Evolutionary conservation across 2,888 invertebrate species (phyloP).

Genomic region (Drosophila pseudotakahashii): DNA sequence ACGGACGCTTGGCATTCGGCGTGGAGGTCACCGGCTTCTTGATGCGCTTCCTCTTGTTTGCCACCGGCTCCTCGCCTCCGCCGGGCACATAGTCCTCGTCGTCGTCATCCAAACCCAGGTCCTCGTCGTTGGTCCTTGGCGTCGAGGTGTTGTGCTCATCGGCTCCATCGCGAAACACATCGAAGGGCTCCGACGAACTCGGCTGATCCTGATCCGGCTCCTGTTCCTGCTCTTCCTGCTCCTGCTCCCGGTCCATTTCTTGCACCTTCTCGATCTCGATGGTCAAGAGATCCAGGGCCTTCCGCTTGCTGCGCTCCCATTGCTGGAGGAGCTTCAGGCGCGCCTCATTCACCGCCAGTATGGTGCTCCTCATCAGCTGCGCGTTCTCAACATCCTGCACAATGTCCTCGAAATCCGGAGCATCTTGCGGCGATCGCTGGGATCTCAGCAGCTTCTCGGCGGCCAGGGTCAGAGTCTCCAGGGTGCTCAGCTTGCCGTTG

Average conservation of each 20-base stretch:
- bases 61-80: background rate
- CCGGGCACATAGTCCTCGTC: conserved; percentile 65
- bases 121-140: conserved; percentile 55
- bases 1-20: conserved; percentile 30
- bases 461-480: conserved; percentile 59
- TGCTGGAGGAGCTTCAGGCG: conserved; percentile 44
- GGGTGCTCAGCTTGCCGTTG: conserved; percentile 38
- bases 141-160: conserved; percentile 61
- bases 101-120: conserved; percentile 33
- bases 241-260: conserved; percentile 44
- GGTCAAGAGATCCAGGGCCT: conserved; percentile 56
- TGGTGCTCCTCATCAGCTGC: conserved; percentile 43
- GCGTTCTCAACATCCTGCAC: conserved; percentile 38
- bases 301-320: conserved; percentile 68
- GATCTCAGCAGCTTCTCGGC: conserved; percentile 55
- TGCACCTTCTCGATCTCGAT: conserved; percentile 65
- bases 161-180: conserved; percentile 46
- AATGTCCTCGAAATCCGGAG: conserved; percentile 1
- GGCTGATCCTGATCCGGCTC: conserved; percentile 26
- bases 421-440: background rate
- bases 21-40: conserved; percentile 54
- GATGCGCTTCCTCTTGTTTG: conserved; percentile 42
- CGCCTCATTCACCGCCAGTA: conserved; percentile 54
- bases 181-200: conserved; percentile 30
- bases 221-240: conserved; percentile 30